Evolutionary conservation across 2,113 vertebrate species (phyloP).

Genomic region (Pavo muticus): DNA sequence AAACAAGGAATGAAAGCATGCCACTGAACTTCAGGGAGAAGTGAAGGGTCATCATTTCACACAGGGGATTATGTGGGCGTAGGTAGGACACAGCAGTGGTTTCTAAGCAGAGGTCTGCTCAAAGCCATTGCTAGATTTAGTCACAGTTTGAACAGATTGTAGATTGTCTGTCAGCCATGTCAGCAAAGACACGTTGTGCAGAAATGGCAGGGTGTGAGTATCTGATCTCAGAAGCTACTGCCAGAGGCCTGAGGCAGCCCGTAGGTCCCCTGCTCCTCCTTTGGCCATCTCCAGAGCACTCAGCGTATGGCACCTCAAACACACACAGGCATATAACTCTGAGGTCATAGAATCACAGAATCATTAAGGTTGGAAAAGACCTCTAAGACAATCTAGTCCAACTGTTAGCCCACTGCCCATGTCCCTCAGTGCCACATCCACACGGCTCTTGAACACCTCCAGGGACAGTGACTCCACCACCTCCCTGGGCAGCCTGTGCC

Average conservation of each 20-base stretch:
- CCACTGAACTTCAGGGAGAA: not conserved
- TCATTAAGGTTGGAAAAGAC: not conserved
- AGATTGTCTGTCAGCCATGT: not conserved
- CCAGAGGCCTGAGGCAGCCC: not conserved
- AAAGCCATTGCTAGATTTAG: not conserved
- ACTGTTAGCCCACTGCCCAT: too few relatives aligned
- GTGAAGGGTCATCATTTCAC: not conserved
- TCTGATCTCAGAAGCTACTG: not conserved
- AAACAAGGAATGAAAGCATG: not conserved
- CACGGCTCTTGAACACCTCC: not conserved
- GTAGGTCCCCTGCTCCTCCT: not conserved
- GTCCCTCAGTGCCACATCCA: not conserved
- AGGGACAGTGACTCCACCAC: not conserved
- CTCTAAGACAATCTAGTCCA: not conserved
- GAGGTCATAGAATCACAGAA: not conserved
- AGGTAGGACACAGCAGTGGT: not conserved
- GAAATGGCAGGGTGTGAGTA: not conserved
- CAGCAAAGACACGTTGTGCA: not conserved
- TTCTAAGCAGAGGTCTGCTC: not conserved
- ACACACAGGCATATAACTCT: not conserved
- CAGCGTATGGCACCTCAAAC: not conserved
- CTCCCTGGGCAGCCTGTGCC: not conserved
- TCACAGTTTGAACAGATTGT: not conserved
- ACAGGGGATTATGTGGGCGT: fast-evolving
- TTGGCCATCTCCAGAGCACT: not conserved